Percentiles rank a stretch among this genome's conserved stretches.
These are phyloP conservation scores for Lithophane leautieri DNA, from an alignment of 2,888 invertebrate genomes.

Conservation along the genomic window DNA sequence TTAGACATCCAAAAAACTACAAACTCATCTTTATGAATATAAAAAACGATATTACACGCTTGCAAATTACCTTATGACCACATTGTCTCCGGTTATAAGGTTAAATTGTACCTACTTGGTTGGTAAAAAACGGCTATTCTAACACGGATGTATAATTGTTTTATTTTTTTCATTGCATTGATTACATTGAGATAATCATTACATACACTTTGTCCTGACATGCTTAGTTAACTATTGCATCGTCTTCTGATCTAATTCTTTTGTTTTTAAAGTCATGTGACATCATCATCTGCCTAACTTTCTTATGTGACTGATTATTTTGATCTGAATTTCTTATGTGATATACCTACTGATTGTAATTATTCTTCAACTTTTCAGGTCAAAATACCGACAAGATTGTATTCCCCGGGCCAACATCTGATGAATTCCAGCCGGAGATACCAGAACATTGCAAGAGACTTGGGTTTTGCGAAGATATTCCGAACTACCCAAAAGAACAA, in stretches of 20 bases:
- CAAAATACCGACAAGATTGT: conserved; percentile 69
- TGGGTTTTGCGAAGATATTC: conserved; percentile 77
- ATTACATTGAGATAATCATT: conserved; percentile 25
- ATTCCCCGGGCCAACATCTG: conserved; percentile 77
- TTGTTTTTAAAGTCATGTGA: neutral
- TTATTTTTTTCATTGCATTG: conserved; percentile 30
- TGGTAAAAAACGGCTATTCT: conserved; percentile 49
- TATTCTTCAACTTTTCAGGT: conserved; percentile 57
- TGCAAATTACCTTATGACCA: conserved; percentile 54
- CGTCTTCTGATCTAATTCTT: neutral
- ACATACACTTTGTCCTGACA: conserved; percentile 26
- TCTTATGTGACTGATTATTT: neutral
- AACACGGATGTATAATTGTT: conserved; percentile 57
- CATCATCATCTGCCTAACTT: neutral
- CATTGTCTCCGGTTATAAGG: conserved; percentile 58
- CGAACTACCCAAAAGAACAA: conserved; percentile 77
- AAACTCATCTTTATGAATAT: conserved; percentile 29
- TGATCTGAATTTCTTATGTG: too few relatives aligned
- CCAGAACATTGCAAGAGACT: conserved; percentile 70
- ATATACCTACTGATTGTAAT: neutral
- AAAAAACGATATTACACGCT: conserved; percentile 50
- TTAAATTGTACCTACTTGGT: conserved; percentile 37
- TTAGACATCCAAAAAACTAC: conserved; percentile 39
- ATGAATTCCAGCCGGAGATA: conserved; percentile 58
- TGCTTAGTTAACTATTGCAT: conserved; percentile 9